These are phyloP conservation scores for Druon quercuslanigerum DNA, from an alignment of 1,140 invertebrate genomes.

Conservation along the genomic window DNA sequence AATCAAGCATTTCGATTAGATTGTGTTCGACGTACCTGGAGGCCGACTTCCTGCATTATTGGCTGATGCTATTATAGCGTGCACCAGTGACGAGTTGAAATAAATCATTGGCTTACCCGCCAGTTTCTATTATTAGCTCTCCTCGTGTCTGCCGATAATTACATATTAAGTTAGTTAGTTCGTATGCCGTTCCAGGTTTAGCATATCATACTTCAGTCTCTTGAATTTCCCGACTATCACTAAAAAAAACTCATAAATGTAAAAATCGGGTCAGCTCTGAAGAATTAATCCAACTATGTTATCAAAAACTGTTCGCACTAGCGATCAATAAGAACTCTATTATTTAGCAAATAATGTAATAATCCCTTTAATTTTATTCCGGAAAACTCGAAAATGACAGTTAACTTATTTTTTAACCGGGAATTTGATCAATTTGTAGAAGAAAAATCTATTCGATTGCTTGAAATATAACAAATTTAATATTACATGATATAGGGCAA, in stretches of 20 bases:
- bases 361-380: too few species aligned
- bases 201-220: conserved; percentile 29
- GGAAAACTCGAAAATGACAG: too few species aligned
- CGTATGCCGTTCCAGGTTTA: conserved; percentile 49
- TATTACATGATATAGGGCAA: too few species aligned
- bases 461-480: too few species aligned
- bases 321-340: too few species aligned
- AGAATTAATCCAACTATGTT: background rate
- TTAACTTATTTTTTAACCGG: too few species aligned
- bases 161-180: conserved; percentile 46
- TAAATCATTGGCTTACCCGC: conserved; percentile 49
- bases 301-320: too few species aligned
- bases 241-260: background rate
- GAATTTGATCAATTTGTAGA: too few species aligned
- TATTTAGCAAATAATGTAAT: too few species aligned
- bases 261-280: background rate
- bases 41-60: conserved; percentile 49
- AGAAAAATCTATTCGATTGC: too few species aligned
- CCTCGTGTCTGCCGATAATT: conserved; percentile 51
- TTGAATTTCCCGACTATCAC: background rate
- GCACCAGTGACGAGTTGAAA: conserved; percentile 48
- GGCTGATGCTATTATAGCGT: conserved; percentile 39
- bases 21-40: conserved; percentile 43
- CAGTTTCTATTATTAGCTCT: conserved; percentile 50
- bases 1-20: conserved; percentile 47